A percentile compares a stretch with the other conserved stretches of the same genome.
phyloP scores from a whole-genome alignment of 2,888 invertebrate species.

The Drosophila anceps region DNA sequence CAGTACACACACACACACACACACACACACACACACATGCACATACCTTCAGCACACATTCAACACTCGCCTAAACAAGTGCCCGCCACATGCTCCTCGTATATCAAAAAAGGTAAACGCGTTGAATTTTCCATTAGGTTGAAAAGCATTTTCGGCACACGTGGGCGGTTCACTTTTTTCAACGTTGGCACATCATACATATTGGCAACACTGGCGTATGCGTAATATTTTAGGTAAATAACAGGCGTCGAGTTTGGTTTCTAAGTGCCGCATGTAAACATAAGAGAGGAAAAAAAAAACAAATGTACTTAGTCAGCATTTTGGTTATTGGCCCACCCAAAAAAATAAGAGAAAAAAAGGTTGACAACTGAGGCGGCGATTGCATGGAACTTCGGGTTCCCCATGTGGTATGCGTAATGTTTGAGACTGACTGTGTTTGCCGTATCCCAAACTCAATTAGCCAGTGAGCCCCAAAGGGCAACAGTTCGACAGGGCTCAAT shows the following conservation, averaged over 20 bases:
- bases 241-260: conserved; percentile 41
- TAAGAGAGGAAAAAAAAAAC: conserved; percentile 53
- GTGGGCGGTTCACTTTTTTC: conserved; percentile 50
- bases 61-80: conserved; percentile 31
- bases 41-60: conserved; percentile 6
- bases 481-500: conserved; percentile 35
- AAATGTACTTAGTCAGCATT: conserved; percentile 42
- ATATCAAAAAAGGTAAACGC: conserved; percentile 61
- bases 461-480: conserved; percentile 35
- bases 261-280: conserved; percentile 39
- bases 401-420: conserved; percentile 55
- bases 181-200: conserved; percentile 51
- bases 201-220: conserved; percentile 58
- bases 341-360: conserved; percentile 48
- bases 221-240: conserved; percentile 68
- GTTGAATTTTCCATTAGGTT: conserved; percentile 73
- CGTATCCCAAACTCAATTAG: conserved; percentile 63
- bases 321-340: conserved; percentile 52
- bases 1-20: conserved; percentile 9
- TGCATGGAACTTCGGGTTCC: conserved; percentile 28
- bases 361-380: conserved; percentile 46
- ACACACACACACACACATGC: background rate
- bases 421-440: conserved; percentile 28
- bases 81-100: conserved; percentile 41
- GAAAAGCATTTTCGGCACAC: conserved; percentile 65